Evolutionary conservation across 1,140 invertebrate genomes (phyloP), one percentile per base, ranked within the genome.

Genomic region (Drosophila tani): DNA sequence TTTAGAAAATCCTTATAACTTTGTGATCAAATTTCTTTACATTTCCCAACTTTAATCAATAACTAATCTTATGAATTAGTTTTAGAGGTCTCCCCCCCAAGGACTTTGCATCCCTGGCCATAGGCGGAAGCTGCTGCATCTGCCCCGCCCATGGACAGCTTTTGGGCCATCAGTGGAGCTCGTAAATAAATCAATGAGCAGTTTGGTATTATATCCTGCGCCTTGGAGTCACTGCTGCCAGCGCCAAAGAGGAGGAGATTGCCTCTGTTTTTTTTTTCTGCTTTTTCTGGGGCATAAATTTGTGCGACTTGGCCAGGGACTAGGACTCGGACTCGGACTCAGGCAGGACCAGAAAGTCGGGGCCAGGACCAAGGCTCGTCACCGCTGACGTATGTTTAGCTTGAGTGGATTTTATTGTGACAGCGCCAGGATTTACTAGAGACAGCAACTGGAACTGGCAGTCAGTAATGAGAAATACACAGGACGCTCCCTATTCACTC

Each of bases 361-460:
- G 21, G 41, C 45, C 50, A 64, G 60, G 19, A 66, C 46, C 58
- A 67, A 47, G 62, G 62, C 79, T 82, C 82, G 76, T 75, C 84
- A 78, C 68, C 67, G 86, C 81, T 90, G 85, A 90, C 79, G 85
- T 81, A 90, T 90, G 85, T 75, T 90, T 90, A 79, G 85, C 85
- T 90, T 90, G 85, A 90, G 85, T 90, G 81, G 85, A 90, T 90
- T 90, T 90, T 90, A 90, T 90, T 90, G 85, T 90, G 85, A 90
- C 85, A 90, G 85, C 85, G 69, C 38, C 71, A 84, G 85, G 85
- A 90, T 90, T 90, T 90, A 90, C 67, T 85, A 68, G 70, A 47
- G 86, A 90, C 79, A 82, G 65, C 79, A 90, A 82, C 81, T 87
- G 84, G 66, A 78, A 60, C 85, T 90, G 73, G 85, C 84, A 87